phyloP scores from a whole-genome alignment of 2,888 invertebrate genomes.

The Hymenopus coronatus region DNA sequence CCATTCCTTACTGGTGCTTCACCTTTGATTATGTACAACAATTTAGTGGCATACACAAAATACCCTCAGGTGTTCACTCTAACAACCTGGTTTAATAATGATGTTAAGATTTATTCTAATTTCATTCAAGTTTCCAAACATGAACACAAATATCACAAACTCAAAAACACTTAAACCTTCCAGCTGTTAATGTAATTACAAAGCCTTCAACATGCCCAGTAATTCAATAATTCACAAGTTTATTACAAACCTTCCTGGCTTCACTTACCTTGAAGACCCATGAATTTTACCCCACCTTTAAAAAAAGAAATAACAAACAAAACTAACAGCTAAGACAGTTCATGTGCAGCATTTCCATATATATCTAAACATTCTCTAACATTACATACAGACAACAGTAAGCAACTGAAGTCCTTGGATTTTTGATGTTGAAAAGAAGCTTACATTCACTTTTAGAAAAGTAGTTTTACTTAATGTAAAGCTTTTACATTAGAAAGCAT shows the following conservation, averaged over 20 bases:
- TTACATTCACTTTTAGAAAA: too few relatives aligned
- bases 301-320: conserved; percentile 47
- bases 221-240: not conserved
- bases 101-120: not conserved
- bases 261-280: conserved; percentile 60
- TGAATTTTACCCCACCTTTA: conserved; percentile 61
- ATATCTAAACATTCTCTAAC: conserved; percentile 29
- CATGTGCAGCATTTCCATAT: conserved; percentile 23
- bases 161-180: not conserved
- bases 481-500: not conserved
- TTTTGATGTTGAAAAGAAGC: not conserved
- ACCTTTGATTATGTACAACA: too few relatives aligned
- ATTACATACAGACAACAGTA: conserved; percentile 6
- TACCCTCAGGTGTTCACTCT: too few relatives aligned
- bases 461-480: not conserved
- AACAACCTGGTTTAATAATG: not conserved
- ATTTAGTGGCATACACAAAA: too few relatives aligned
- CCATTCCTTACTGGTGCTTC: too few relatives aligned
- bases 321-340: conserved; percentile 26
- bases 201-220: not conserved
- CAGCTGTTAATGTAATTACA: not conserved
- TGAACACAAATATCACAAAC: not conserved
- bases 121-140: not conserved
- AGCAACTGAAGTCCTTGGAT: not conserved
- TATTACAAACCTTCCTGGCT: not conserved